These are phyloP conservation scores for Panagrolaimus sp. DNA, from an alignment of 1,140 invertebrate species.

Conservation along the genomic window DNA sequence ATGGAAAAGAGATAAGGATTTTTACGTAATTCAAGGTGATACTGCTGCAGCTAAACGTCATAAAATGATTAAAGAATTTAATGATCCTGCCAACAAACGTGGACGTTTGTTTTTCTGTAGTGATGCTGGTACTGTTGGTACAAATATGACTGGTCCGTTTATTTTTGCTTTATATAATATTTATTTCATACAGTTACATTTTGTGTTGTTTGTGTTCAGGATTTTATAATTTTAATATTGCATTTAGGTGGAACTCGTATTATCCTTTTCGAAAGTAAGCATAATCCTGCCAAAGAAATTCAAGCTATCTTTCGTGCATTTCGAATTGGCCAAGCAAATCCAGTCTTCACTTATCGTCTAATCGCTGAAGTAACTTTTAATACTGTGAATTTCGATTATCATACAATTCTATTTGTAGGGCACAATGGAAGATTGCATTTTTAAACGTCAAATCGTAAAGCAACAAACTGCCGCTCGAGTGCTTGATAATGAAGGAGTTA, in stretches of 20 bases:
- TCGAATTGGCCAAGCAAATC: slow-evolving; percentile 68
- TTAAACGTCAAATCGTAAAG: slow-evolving; percentile 2
- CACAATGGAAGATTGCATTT: background rate
- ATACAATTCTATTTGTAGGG: too few species aligned
- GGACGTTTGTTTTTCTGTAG: background rate
- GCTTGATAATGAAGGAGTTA: background rate
- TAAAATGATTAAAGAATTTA: background rate
- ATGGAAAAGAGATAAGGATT: background rate
- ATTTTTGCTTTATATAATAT: too few species aligned
- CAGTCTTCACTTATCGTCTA: slow-evolving; percentile 58
- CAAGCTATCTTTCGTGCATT: slow-evolving; percentile 71
- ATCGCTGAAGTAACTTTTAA: too few species aligned
- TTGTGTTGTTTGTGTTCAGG: too few species aligned
- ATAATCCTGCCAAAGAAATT: slow-evolving; percentile 70
- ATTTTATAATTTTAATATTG: too few species aligned
- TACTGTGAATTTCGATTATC: too few species aligned
- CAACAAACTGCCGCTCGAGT: background rate
- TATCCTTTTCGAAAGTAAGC: slow-evolving; percentile 69
- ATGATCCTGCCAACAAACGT: background rate
- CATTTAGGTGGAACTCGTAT: slow-evolving; percentile 62
- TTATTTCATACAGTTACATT: too few species aligned
- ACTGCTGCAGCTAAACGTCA: background rate
- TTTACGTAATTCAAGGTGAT: background rate
- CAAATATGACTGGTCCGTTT: slow-evolving; percentile 59
- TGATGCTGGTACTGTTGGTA: slow-evolving; percentile 58